Evolutionary conservation across 1,140 invertebrate genomes (phyloP).

Genomic region (Aphidius gifuensis): DNA sequence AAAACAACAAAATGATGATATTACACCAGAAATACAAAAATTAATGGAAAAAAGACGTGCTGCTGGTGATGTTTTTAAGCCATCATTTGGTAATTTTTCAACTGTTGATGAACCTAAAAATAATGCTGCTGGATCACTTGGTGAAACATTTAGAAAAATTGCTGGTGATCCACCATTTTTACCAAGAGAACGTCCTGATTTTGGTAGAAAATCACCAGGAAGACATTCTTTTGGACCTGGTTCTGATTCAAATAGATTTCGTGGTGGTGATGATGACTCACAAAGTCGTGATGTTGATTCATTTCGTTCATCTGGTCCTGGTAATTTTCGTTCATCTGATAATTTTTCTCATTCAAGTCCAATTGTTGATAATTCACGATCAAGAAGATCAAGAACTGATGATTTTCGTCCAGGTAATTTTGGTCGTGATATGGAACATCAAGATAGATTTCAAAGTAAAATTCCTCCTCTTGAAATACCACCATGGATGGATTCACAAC

Average conservation of each 20-base stretch:
- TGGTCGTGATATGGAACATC: slow-evolving; percentile 1
- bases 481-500: slow-evolving; percentile 33
- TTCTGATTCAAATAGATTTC: slow-evolving; percentile 26
- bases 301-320: slow-evolving; percentile 26
- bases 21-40: slow-evolving; percentile 47
- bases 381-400: slow-evolving; percentile 19
- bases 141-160: slow-evolving; percentile 51
- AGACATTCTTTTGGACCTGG: slow-evolving; percentile 8
- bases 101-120: slow-evolving; percentile 35
- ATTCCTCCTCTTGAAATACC: slow-evolving; percentile 34
- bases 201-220: slow-evolving; percentile 12
- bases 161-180: slow-evolving; percentile 43
- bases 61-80: slow-evolving; percentile 47
- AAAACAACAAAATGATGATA: slow-evolving; percentile 14
- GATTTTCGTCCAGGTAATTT: slow-evolving; percentile 27
- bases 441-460: neutral
- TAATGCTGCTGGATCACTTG: slow-evolving; percentile 40
- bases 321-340: slow-evolving; percentile 13
- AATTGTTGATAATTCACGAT: slow-evolving; percentile 14
- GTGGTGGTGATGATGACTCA: slow-evolving; percentile 18
- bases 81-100: slow-evolving; percentile 34
- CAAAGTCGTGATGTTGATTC: slow-evolving; percentile 24
- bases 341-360: too few species aligned
- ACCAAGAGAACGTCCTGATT: slow-evolving; percentile 29
- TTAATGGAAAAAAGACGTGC: slow-evolving; percentile 50